These are phyloP conservation scores for Metridium senile DNA, from an alignment of 92 coral and sea anemone species.

Conservation along the genomic window DNA sequence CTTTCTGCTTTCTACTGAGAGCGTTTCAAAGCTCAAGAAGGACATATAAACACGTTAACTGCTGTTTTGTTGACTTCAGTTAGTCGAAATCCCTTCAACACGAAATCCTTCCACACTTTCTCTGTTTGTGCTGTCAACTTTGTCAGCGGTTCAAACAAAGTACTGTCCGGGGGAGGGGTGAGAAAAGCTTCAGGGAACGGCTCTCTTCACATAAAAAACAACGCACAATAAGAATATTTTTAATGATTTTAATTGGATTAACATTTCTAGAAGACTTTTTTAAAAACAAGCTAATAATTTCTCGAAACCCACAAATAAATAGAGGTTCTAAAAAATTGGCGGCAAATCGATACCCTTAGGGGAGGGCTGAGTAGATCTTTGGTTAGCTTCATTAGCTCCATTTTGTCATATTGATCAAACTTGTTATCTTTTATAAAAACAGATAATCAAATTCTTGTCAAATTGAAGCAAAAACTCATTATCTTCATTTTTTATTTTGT, in stretches of 20 bases:
- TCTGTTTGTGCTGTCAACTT: neutral
- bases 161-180: neutral
- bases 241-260: too few species aligned
- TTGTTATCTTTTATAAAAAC: neutral
- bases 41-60: too few species aligned
- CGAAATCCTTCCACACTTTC: neutral
- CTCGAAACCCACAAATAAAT: too few species aligned
- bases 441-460: neutral
- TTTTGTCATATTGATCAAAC: neutral
- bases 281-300: too few species aligned
- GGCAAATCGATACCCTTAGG: neutral
- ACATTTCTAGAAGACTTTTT: too few species aligned
- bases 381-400: neutral
- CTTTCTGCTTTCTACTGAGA: too few species aligned
- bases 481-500: neutral
- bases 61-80: neutral
- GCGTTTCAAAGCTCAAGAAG: too few species aligned
- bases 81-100: neutral
- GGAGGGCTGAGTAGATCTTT: constrained; percentile 21
- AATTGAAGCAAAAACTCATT: neutral
- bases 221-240: too few species aligned
- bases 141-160: neutral
- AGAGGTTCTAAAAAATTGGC: too few species aligned
- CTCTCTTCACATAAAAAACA: too few species aligned
- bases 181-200: neutral